Conservation (phyloP, 2,888 invertebrate species). For the Pachliopta kotzebuea region DNA sequence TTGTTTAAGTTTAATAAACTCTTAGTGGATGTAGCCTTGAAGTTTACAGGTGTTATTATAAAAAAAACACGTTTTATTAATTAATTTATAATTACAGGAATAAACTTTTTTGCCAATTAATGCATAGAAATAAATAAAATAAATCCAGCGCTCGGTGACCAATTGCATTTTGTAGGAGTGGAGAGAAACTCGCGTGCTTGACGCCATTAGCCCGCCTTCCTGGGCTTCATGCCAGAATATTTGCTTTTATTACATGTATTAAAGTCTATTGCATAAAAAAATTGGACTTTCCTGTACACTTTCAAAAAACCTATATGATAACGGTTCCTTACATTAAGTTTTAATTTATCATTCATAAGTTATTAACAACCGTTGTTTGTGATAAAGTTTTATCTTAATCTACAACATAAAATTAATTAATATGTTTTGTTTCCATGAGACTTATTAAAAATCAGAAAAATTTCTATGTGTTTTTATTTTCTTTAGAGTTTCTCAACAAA, state of each 20-base stretch:
- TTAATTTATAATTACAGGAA: not conserved
- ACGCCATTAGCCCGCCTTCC: constrained; percentile 69
- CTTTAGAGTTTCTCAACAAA: too few species aligned
- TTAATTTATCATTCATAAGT: not conserved
- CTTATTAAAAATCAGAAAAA: too few species aligned
- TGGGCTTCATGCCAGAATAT: constrained; percentile 61
- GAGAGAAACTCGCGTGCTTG: constrained; percentile 62
- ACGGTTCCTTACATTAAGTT: not conserved
- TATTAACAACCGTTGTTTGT: too few species aligned
- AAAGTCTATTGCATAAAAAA: constrained; percentile 25
- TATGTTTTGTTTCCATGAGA: too few species aligned
- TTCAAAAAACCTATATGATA: too few species aligned
- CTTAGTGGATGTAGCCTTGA: too few species aligned
- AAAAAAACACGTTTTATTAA: not conserved
- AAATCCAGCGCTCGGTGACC: constrained; percentile 55
- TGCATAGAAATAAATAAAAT: constrained; percentile 43
- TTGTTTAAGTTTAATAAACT: too few species aligned
- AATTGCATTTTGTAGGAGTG: constrained; percentile 69
- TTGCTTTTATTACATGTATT: constrained; percentile 44
- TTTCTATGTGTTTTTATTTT: too few species aligned
- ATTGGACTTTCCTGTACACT: not conserved
- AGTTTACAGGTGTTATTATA: not conserved
- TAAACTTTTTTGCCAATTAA: constrained; percentile 3
- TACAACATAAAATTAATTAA: too few species aligned
- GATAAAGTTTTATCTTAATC: too few species aligned